These are phyloP conservation scores for Mesodorylaimus sp. DNA, from an alignment of 2,888 invertebrate species.

Conservation along the genomic window DNA sequence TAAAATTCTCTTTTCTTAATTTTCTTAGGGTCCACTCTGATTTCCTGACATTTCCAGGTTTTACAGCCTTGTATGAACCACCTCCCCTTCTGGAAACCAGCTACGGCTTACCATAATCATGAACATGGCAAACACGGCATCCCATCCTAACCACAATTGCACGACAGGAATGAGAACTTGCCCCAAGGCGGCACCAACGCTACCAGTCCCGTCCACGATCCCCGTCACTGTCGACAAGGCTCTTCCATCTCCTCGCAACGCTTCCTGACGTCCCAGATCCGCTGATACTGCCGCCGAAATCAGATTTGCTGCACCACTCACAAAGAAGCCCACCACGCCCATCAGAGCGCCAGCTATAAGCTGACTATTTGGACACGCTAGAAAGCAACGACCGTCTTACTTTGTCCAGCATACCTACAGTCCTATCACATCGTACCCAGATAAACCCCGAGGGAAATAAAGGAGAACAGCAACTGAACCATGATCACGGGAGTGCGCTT, in stretches of 20 bases:
- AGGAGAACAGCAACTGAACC: background rate
- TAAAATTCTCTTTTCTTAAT: too few relatives aligned
- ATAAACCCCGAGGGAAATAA: constrained; percentile 2
- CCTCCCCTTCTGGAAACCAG: too few relatives aligned
- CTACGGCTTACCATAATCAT: constrained; percentile 34
- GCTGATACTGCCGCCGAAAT: constrained; percentile 37
- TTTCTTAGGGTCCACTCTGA: too few relatives aligned
- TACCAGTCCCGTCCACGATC: constrained; percentile 39
- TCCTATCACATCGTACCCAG: too few relatives aligned
- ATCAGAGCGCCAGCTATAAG: constrained; percentile 33
- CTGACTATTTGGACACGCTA: constrained; percentile 16
- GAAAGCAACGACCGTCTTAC: too few relatives aligned
- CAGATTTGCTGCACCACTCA: constrained; percentile 36
- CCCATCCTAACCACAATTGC: constrained; percentile 31
- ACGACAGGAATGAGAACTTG: constrained; percentile 34
- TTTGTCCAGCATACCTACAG: too few relatives aligned
- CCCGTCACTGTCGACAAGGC: constrained; percentile 38
- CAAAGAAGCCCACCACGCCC: constrained; percentile 34
- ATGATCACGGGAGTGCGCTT: constrained; percentile 7
- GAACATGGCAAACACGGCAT: constrained; percentile 35
- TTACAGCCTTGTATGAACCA: too few relatives aligned
- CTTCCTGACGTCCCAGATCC: constrained; percentile 34
- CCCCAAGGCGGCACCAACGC: constrained; percentile 37
- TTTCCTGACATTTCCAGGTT: too few relatives aligned
- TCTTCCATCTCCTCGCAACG: constrained; percentile 32